A percentile compares a stretch with the other conserved stretches of the same genome.
Conservation (phyloP, 2,888 invertebrate genomes). For the Aspidiotus destructor region DNA sequence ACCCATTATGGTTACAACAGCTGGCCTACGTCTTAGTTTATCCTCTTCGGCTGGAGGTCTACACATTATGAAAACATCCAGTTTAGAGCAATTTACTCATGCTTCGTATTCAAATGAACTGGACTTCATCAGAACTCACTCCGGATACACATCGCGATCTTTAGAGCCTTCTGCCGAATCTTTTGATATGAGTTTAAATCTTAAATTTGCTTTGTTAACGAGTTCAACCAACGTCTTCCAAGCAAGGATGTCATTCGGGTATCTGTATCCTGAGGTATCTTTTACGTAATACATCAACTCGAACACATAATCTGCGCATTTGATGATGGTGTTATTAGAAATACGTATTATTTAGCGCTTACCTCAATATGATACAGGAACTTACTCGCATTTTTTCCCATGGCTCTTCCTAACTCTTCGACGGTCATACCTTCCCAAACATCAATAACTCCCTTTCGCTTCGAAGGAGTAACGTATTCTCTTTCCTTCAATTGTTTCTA, state of each 20-base stretch:
- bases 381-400: conserved; percentile 55
- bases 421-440: conserved; percentile 78
- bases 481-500: conserved; percentile 15
- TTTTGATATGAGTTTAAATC: conserved; percentile 44
- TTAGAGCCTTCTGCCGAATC: not conserved
- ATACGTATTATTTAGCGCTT: not conserved
- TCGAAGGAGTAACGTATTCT: conserved; percentile 19
- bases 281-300: conserved; percentile 58
- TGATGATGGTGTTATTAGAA: not conserved
- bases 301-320: conserved; percentile 54
- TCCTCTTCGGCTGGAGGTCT: conserved; percentile 57
- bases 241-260: conserved; percentile 52
- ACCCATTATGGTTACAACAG: conserved; percentile 97
- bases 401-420: conserved; percentile 55
- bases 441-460: conserved; percentile 47
- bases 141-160: conserved; percentile 2
- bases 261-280: conserved; percentile 49
- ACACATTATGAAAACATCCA: not conserved
- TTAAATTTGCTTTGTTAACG: conserved; percentile 57
- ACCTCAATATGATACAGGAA: conserved; percentile 1
- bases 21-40: conserved; percentile 63
- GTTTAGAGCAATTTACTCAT: not conserved
- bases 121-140: conserved; percentile 38
- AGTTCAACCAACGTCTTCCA: conserved; percentile 56
- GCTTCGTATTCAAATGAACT: conserved; percentile 40